Evolutionary conservation across 2,888 invertebrate species (phyloP), one percentile per base, ranked within the genome.

Genomic region (Microdon myrmicae): DNA sequence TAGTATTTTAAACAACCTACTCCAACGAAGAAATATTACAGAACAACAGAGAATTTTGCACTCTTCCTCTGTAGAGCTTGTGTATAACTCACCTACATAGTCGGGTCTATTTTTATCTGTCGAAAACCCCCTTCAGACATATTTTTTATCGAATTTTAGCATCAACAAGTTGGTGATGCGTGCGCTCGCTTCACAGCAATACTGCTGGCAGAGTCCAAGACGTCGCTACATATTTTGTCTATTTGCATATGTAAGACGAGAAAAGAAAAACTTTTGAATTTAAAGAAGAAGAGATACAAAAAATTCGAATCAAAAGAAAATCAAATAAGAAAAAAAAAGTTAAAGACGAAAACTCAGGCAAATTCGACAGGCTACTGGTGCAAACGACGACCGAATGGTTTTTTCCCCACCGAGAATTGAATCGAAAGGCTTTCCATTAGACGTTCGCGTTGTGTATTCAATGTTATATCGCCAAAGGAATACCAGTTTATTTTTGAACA

Each of bases 131-230:
- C n/a, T n/a, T n/a, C n/a, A n/a, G n/a, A n/a, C n/a, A n/a, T n/a
- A n/a, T 22, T 39, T 32, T 19, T 20, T 51, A 53, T 64, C 41
- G 43, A 58, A 53, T 28, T 47, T 25, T 58, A 58, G 64, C 64
- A 64, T 64, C 64, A 64, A 64, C 64, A 64, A 64, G 64, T 64
- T 64, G 64, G 58, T 58, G 64, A 37, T 56, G 47, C 45, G 20
- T 41, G 17, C 20, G 38, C 22, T 37, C 12, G 23, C 6, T 20
- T 39, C 25, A 44, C 35, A 28, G 12, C 31, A 35, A 45, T 17
- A 35, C 26, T 43, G 17, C 28, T 37, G 10, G 13, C n/a, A 12
- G 6, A 34, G 10, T 12, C 29, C 19, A 25, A 20, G 13, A 23
- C 12, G 19, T 35, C 1, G 17, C 25, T 41, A 14, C 37, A 16